Evolutionary conservation across 1,140 invertebrate genomes (phyloP).

Genomic region (Drosophila lini): DNA sequence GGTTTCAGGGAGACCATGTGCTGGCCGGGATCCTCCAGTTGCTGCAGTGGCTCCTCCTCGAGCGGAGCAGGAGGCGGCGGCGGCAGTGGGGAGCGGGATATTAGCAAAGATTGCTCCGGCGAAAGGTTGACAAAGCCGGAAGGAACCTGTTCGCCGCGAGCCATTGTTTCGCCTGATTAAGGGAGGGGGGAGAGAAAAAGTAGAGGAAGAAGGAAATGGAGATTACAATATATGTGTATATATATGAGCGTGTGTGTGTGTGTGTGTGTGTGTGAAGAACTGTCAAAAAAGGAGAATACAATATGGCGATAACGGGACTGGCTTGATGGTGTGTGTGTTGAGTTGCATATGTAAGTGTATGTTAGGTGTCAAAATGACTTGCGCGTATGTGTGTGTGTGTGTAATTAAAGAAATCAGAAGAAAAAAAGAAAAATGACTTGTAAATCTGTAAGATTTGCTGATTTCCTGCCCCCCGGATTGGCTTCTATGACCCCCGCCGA

Average conservation of each 20-base stretch:
- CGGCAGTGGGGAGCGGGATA: neutral
- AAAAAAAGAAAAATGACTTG: too few species aligned
- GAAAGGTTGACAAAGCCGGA: neutral
- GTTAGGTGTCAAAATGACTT: too few species aligned
- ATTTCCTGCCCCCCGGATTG: too few species aligned
- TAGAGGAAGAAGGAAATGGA: neutral
- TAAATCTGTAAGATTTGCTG: too few species aligned
- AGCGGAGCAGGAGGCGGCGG: neutral
- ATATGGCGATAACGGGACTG: too few species aligned
- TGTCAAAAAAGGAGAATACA: neutral
- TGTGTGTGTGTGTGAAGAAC: neutral
- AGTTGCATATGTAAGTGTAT: too few species aligned
- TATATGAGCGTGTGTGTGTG: neutral
- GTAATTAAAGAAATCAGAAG: too few species aligned
- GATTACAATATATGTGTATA: neutral
- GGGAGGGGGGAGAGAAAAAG: neutral
- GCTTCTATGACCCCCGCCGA: too few species aligned
- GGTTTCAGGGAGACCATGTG: slow-evolving; percentile 3
- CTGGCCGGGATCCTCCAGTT: neutral
- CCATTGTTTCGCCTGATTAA: neutral
- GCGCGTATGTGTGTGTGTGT: too few species aligned
- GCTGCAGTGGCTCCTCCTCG: neutral
- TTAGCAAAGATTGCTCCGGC: neutral
- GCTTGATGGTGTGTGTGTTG: too few species aligned
- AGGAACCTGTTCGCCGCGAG: neutral